phyloP scores from a whole-genome alignment of 2,888 invertebrate species.

The Blastobasis lacticolella region DNA sequence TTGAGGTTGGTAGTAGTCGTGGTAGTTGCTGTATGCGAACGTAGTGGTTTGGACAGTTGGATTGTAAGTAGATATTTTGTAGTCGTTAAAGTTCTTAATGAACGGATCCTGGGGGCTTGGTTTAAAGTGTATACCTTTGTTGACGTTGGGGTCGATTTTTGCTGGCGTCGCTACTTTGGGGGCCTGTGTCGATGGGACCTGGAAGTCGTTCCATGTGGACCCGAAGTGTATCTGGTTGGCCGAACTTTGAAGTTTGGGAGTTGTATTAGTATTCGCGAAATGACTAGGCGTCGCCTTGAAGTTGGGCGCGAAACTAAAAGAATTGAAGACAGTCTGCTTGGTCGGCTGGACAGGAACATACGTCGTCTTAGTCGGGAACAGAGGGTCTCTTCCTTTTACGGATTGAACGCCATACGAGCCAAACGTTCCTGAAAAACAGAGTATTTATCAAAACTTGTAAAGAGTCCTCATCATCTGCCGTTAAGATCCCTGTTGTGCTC shows the following conservation, averaged over 20 bases:
- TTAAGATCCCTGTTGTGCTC: no score
- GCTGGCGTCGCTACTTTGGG: constrained; percentile 45
- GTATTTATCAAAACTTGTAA: no score
- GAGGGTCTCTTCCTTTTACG: constrained; percentile 67
- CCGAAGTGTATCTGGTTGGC: constrained; percentile 51
- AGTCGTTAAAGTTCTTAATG: constrained; percentile 35
- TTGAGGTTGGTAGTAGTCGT: constrained; percentile 39
- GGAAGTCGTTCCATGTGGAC: constrained; percentile 48
- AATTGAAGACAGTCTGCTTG: constrained; percentile 56
- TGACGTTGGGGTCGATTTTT: constrained; percentile 55
- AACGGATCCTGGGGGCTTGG: constrained; percentile 67
- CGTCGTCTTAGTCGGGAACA: constrained; percentile 53
- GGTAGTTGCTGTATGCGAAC: constrained; percentile 34
- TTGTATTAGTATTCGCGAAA: constrained; percentile 49
- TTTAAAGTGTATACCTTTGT: constrained; percentile 44
- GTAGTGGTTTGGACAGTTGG: constrained; percentile 46
- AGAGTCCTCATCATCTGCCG: no score
- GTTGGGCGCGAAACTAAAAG: constrained; percentile 52
- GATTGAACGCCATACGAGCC: constrained; percentile 75
- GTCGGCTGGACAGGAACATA: constrained; percentile 54
- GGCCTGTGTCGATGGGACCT: constrained; percentile 64
- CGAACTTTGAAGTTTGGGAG: constrained; percentile 47
- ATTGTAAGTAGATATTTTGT: constrained; percentile 29
- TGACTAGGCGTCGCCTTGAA: constrained; percentile 47
- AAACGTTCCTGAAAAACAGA: constrained; percentile 65